Base-by-base conservation (phyloP, 2,113 vertebrate genomes). In the Indicator maculatus region DNA sequence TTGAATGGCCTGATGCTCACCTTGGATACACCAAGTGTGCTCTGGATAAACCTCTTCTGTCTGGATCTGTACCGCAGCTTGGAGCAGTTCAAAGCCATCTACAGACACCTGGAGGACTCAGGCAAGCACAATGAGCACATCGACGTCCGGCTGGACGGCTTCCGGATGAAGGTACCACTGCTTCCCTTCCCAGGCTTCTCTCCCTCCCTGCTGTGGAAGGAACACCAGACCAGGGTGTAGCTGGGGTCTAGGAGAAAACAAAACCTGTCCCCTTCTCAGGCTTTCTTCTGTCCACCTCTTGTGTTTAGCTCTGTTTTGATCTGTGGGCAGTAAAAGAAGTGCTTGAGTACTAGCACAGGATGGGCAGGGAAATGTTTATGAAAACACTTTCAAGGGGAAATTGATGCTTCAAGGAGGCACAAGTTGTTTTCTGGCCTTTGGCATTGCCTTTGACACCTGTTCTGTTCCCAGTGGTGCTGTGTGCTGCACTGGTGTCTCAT, bases 41-140 rank as follows among this genome's bases (percentile, higher is more conserved):
- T 99, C 93, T 99, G 99, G 99, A 98, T 99, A 96, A 99, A 98
- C 81, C 97, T 99, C 83, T 99, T 99, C 92, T 98, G 98, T 90
- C 97, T 99, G 90, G 99, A 99, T 74, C 98, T 99, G 58, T 98
- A 98, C 61, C 98, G 96, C 74, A 99, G 99, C 33, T 93, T 99
- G 96, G 98, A 99, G 93, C 99, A 99, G 93, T 99, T 99, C 94
- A 99, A 99, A 97, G 98, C 98, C 61, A 99, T 99, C 94, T 99
- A 99, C 96, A 98, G 99, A 88, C 67, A 70, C 21, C 95, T 99
- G 93, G 98, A 99, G 92, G 98, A 98, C 94, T 98, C 98, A 3
- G 97, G 97, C 93, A 98, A 98, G 89, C 97, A 69, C 6, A 98
- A 99, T 27, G 99, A 99, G 92, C 99, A 99, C 5, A 80, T 99